Conservation (phyloP, 2,113 vertebrate species). For the Sinocyclocheilus anshuiensis region DNA sequence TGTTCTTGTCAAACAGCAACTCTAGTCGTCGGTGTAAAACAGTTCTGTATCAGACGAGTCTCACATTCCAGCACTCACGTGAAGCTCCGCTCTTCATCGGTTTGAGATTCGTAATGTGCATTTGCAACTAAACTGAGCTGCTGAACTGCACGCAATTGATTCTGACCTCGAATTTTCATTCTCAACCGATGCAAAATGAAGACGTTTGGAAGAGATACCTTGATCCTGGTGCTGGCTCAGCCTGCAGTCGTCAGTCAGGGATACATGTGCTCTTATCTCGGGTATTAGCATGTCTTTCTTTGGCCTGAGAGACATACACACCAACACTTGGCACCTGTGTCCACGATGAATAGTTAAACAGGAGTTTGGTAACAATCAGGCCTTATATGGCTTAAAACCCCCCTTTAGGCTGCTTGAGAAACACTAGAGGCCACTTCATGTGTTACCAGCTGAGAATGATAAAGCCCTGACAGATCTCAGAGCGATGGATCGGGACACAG, state of each 20-base stretch:
- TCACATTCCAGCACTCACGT: conserved; percentile 9
- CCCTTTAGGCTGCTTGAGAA: conserved; percentile 17
- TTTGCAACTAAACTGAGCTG: not conserved
- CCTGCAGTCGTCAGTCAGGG: conserved; percentile 38
- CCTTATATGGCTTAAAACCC: conserved; percentile 65
- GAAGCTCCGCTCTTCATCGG: not conserved
- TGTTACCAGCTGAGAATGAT: conserved; percentile 1
- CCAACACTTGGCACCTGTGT: conserved; percentile 67
- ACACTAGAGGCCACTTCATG: conserved; percentile 14
- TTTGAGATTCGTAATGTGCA: not conserved
- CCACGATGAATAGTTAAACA: conserved; percentile 74
- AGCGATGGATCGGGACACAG: not conserved
- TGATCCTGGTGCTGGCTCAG: not conserved
- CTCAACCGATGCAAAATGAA: not conserved
- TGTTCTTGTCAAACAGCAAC: not conserved
- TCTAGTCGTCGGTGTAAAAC: not conserved
- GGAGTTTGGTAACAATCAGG: conserved; percentile 71
- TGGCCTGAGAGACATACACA: conserved; percentile 50
- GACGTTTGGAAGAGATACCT: not conserved
- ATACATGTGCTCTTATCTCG: conserved; percentile 45
- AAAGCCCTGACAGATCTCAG: not conserved
- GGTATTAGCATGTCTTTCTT: conserved; percentile 45
- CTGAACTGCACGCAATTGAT: not conserved
- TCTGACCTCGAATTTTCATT: not conserved
- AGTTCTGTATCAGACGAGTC: conserved; percentile 20